These are phyloP conservation scores for Steatocranus sp. DNA, from an alignment of 2,797 vertebrate genomes.

Conservation along the genomic window DNA sequence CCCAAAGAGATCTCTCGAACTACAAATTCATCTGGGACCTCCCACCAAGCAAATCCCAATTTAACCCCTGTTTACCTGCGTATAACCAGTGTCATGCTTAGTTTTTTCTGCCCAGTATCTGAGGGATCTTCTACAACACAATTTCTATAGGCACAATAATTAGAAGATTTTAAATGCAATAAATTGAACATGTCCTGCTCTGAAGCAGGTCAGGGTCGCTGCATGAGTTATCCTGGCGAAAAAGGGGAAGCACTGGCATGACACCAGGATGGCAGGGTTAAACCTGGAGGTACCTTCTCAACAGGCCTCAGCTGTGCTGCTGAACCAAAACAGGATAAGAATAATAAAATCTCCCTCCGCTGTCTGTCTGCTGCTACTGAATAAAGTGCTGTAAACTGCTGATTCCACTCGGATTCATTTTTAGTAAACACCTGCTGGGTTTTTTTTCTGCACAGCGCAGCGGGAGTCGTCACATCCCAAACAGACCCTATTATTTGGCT, in stretches of 20 bases:
- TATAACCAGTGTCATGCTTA: not conserved
- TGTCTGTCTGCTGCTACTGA: not conserved
- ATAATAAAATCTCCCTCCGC: not conserved
- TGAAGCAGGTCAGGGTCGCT: not conserved
- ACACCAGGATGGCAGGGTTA: not conserved
- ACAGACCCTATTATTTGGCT: constrained; percentile 57
- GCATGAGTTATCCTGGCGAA: not conserved
- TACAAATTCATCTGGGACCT: not conserved
- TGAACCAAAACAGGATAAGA: constrained; percentile 13
- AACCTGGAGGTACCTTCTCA: not conserved
- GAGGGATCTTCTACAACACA: not conserved
- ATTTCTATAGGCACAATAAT: not conserved
- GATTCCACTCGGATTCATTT: constrained; percentile 45
- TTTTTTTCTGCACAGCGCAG: not conserved
- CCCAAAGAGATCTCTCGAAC: not conserved
- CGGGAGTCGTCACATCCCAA: constrained; percentile 46
- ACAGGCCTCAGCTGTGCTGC: constrained; percentile 9
- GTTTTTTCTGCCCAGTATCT: not conserved
- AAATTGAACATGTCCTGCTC: not conserved
- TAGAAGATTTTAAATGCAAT: not conserved
- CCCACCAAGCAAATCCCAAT: not conserved
- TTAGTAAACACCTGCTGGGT: constrained; percentile 55
- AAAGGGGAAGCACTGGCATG: not conserved
- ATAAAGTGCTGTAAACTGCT: constrained; percentile 45
- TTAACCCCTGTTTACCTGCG: not conserved